phyloP scores from a whole-genome alignment of 53 echinoderm and acorn worm genomes.

The Patiria pectinifera region DNA sequence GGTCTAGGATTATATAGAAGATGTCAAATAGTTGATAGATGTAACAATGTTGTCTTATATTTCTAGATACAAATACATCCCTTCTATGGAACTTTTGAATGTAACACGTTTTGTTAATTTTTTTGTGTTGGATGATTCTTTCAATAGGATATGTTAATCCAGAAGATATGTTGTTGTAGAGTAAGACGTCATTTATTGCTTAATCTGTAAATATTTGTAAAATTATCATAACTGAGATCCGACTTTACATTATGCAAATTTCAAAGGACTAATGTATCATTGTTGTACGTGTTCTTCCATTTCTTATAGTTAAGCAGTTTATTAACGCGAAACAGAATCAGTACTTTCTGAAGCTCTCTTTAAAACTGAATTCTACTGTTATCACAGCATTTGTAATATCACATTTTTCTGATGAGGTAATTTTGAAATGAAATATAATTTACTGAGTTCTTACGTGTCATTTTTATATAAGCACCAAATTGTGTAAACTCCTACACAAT shows the following conservation, averaged over 20 bases:
- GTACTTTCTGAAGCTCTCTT: slow-evolving; percentile 35
- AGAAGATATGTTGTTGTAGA: slow-evolving; percentile 23
- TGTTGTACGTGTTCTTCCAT: slow-evolving; percentile 1
- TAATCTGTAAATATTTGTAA: slow-evolving; percentile 21
- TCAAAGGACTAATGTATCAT: background rate
- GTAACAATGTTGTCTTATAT: too few relatives aligned
- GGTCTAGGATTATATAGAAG: background rate
- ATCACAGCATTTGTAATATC: slow-evolving; percentile 18
- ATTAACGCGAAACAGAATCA: slow-evolving; percentile 9
- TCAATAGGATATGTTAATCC: slow-evolving; percentile 13
- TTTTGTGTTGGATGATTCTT: background rate
- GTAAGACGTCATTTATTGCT: background rate
- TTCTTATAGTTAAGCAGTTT: slow-evolving; percentile 14
- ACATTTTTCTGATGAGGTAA: background rate
- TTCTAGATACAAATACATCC: too few relatives aligned
- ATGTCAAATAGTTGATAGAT: too few relatives aligned
- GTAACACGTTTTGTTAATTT: background rate
- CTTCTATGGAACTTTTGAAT: too few relatives aligned
- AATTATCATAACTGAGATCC: background rate
- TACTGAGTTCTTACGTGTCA: background rate
- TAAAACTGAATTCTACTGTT: slow-evolving; percentile 7
- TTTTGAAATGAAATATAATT: background rate
- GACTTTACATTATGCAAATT: slow-evolving; percentile 58
- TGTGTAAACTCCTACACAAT: too few relatives aligned
- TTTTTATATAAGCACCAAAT: too few relatives aligned